Evolutionary conservation across 1,140 invertebrate species (phyloP).

Genomic region (Hylaeus anthracinus): DNA sequence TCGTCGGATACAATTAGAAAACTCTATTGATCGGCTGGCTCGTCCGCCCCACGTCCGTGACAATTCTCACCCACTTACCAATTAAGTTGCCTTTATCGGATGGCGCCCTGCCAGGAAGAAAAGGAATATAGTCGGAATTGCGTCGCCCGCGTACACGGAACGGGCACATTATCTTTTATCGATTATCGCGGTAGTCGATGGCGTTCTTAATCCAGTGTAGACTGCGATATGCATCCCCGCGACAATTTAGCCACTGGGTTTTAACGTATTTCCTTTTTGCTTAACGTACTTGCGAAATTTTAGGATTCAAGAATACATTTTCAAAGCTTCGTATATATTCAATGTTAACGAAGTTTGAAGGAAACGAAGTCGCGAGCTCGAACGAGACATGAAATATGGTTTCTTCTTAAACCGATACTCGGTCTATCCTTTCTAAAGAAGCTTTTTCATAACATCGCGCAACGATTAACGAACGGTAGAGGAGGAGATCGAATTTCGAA

Average conservation of each 20-base stretch:
- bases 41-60: slow-evolving; percentile 27
- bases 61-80: slow-evolving; percentile 60
- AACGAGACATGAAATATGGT: too few relatives aligned
- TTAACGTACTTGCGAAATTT: neutral
- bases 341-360: too few relatives aligned
- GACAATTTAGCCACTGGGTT: neutral
- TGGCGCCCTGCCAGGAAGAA: slow-evolving; percentile 15
- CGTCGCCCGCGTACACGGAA: neutral
- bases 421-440: too few relatives aligned
- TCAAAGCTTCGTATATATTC: too few relatives aligned
- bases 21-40: slow-evolving; percentile 51
- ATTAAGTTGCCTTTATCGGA: slow-evolving; percentile 53
- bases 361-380: too few relatives aligned
- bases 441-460: too few relatives aligned
- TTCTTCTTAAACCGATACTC: too few relatives aligned
- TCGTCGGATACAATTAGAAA: slow-evolving; percentile 43
- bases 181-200: neutral
- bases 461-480: neutral
- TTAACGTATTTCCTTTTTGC: slow-evolving; percentile 2
- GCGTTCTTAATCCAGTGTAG: neutral
- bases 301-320: too few relatives aligned
- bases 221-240: neutral
- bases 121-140: slow-evolving; percentile 31
- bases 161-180: slow-evolving; percentile 8
- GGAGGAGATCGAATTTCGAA: neutral